Percentiles rank a stretch among this genome's conserved stretches.
These are phyloP conservation scores for Zeuzera pyrina DNA, from an alignment of 2,888 invertebrate species.

Conservation along the genomic window DNA sequence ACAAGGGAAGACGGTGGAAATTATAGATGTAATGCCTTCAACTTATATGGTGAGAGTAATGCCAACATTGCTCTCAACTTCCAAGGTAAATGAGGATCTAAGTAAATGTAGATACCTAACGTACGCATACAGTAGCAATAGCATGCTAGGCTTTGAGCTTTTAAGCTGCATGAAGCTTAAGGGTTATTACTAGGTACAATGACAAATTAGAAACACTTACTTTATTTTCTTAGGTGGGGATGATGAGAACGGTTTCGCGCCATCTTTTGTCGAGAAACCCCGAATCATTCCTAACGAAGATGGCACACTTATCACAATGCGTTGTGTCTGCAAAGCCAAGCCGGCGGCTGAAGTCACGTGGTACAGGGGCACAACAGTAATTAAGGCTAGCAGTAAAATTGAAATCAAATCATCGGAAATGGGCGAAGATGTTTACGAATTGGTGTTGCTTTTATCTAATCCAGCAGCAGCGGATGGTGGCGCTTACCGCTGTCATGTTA, in stretches of 20 bases:
- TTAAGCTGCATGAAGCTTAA: constrained; percentile 46
- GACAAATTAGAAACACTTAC: too few species aligned
- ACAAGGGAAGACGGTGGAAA: constrained; percentile 97
- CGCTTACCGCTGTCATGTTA: constrained; percentile 89
- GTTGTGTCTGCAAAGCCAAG: constrained; percentile 95
- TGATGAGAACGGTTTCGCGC: constrained; percentile 93
- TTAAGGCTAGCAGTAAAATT: constrained; percentile 89
- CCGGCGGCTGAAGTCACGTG: constrained; percentile 96
- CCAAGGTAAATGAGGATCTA: constrained; percentile 83
- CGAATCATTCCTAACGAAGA: constrained; percentile 98
- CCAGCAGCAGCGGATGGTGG: constrained; percentile 71
- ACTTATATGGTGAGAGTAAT: constrained; percentile 99
- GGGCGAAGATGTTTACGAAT: constrained; percentile 90
- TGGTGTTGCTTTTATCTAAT: constrained; percentile 77
- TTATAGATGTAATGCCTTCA: constrained; percentile 99
- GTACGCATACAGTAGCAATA: constrained; percentile 69
- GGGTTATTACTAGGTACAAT: too few species aligned
- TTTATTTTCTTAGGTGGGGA: constrained; percentile 82
- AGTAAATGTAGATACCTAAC: constrained; percentile 25
- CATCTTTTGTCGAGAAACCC: constrained; percentile 98
- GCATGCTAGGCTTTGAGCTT: constrained; percentile 62
- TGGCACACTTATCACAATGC: constrained; percentile 97
- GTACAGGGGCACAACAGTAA: constrained; percentile 91
- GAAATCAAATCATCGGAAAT: constrained; percentile 83
- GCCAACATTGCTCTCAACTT: constrained; percentile 99